A percentile compares a stretch with the other conserved stretches of the same genome.
Conservation (phyloP, 2,888 invertebrate species). For the Lacanobia wlatinum region DNA sequence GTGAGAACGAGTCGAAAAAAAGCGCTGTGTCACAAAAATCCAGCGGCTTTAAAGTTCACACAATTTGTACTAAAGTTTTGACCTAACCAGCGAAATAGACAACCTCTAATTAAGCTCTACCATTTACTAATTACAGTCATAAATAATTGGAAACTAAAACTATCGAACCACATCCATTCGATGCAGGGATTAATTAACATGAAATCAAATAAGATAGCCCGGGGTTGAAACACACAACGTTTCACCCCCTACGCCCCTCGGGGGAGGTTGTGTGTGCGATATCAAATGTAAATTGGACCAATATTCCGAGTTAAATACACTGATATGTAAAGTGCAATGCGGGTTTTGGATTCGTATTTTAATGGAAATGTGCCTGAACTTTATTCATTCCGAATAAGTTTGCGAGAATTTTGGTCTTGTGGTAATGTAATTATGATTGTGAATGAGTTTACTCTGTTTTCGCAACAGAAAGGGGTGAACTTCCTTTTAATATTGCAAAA, state of each 20-base stretch:
- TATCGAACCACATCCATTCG: constrained; percentile 36
- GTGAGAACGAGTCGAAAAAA: no score
- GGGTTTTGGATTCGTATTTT: constrained; percentile 5
- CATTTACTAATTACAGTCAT: constrained; percentile 6
- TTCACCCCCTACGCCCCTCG: not conserved
- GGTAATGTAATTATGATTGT: not conserved
- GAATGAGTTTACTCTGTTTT: not conserved
- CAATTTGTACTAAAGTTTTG: not conserved
- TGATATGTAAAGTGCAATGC: constrained; percentile 26
- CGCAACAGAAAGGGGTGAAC: not conserved
- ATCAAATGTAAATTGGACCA: constrained; percentile 53
- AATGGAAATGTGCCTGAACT: not conserved
- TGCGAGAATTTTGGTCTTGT: not conserved
- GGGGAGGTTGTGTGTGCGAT: constrained; percentile 28
- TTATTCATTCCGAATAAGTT: not conserved
- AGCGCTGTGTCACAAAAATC: no score
- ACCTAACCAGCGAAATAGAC: not conserved
- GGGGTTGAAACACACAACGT: constrained; percentile 9
- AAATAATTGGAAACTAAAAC: constrained; percentile 47
- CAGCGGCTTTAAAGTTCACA: not conserved
- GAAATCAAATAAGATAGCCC: constrained; percentile 54
- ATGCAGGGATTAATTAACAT: constrained; percentile 56
- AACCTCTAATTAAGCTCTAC: not conserved
- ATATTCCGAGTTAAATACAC: constrained; percentile 38
- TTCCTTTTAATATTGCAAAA: not conserved